phyloP scores from a whole-genome alignment of 2,797 vertebrate genomes.

The Acipenser ruthenus region DNA sequence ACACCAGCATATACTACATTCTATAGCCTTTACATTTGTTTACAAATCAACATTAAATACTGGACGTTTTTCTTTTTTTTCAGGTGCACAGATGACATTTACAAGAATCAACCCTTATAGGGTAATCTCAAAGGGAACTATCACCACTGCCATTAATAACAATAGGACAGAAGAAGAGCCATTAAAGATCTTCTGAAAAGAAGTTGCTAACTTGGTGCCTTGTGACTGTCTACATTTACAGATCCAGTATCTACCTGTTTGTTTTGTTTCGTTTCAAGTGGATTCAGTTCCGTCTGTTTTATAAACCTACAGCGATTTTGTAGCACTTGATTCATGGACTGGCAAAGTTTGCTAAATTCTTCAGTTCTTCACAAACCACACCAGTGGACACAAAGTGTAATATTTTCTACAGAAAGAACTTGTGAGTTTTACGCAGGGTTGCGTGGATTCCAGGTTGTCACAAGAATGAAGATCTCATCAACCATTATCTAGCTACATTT shows the following conservation, averaged over 20 bases:
- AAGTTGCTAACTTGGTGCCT: neutral
- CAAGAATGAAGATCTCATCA: too few species aligned
- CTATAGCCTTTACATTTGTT: neutral
- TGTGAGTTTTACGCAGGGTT: too few species aligned
- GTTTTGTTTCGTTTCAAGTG: constrained; percentile 13
- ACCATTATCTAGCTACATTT: too few species aligned
- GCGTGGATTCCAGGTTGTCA: too few species aligned
- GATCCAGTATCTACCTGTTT: constrained; percentile 29
- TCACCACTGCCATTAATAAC: constrained; percentile 21
- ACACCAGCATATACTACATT: too few species aligned
- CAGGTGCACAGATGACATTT: constrained; percentile 35
- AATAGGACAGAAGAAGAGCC: neutral
- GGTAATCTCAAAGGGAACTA: constrained; percentile 42
- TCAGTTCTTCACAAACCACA: too few species aligned
- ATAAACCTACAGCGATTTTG: constrained; percentile 28
- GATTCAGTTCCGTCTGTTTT: constrained; percentile 22
- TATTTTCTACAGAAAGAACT: too few species aligned
- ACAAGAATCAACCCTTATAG: constrained; percentile 42
- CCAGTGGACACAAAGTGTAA: too few species aligned
- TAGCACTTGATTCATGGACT: constrained; percentile 19
- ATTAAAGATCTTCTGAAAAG: too few species aligned
- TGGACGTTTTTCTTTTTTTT: constrained; percentile 6
- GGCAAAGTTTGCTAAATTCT: neutral
- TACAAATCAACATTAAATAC: neutral
- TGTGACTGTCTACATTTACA: constrained; percentile 22